phyloP scores from a whole-genome alignment of 2,113 vertebrate genomes.

The Puntigrus tetrazona region DNA sequence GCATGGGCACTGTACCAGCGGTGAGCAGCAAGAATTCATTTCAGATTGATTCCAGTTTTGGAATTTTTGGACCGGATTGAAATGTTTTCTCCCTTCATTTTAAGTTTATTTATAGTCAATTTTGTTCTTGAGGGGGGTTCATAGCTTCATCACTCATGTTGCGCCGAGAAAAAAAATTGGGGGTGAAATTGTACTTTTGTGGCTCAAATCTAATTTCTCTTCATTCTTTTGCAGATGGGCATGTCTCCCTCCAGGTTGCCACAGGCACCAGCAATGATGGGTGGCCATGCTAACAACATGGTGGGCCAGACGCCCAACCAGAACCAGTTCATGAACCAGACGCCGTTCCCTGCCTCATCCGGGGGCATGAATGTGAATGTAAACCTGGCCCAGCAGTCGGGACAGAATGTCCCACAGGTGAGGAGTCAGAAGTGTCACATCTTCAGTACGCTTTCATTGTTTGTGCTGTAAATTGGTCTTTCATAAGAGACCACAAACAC shows the following conservation, averaged over 20 bases:
- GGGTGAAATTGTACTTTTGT: too few species aligned
- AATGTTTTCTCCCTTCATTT: too few species aligned
- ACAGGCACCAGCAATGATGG: slow-evolving; percentile 88
- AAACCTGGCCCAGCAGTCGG: slow-evolving; percentile 80
- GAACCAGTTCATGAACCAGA: slow-evolving; percentile 88
- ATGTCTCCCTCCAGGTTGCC: slow-evolving; percentile 94
- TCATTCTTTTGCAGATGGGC: slow-evolving; percentile 79
- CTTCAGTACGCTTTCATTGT: background rate
- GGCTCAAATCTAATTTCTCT: background rate
- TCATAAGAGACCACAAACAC: background rate
- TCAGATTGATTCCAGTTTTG: background rate
- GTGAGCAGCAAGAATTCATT: slow-evolving; percentile 69
- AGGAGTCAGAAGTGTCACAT: slow-evolving; percentile 2
- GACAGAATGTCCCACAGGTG: slow-evolving; percentile 87
- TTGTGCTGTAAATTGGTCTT: background rate
- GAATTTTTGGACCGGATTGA: too few species aligned
- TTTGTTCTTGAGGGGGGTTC: background rate
- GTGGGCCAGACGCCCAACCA: slow-evolving; percentile 84
- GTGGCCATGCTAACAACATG: slow-evolving; percentile 84
- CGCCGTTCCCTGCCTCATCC: slow-evolving; percentile 81
- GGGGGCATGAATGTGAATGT: slow-evolving; percentile 88
- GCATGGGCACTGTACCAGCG: slow-evolving; percentile 86
- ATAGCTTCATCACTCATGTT: background rate
- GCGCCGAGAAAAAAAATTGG: too few species aligned
- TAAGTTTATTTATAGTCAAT: background rate